Evolutionary conservation across 2,797 vertebrate genomes (phyloP), one percentile per base, ranked within the genome.

Genomic region (Rhinophrynus dorsalis): DNA sequence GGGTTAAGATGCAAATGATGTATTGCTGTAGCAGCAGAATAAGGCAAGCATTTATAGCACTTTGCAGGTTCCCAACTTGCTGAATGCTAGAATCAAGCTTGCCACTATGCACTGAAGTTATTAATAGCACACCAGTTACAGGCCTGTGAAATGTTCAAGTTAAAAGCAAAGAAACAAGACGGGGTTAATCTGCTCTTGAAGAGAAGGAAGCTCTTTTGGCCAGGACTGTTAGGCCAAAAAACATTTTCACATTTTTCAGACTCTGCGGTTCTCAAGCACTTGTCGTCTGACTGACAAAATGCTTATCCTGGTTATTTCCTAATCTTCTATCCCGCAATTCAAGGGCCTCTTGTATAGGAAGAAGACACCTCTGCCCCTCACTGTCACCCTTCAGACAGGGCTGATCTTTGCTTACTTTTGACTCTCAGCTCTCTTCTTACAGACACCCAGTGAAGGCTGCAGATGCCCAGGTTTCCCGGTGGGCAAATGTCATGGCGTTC

Each of bases 1-100:
- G n/a, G n/a, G n/a, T 90, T 87, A 85, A 85, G 82, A 87, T 86
- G 85, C 86, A 88, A 86, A 91, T 86, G 30, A 72, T 78, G 78
- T 69, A 80, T 65, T 78, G 81, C 32, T 38, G 5, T 40, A 76
- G 84, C 78, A 83, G 83, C 82, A 81, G 89, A 90, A 90, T 85
- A 93, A 88, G 92, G 87, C 84, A 2, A 78, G 76, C 65, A 26
- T 81, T 83, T 90, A 91, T 88, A 90, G 67, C 80, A 75, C 80
- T 77, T 78, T 78, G 82, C 77, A 78, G 79, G 80, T 84, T 89
- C 76, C 50, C 77, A 83, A 89, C 91, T 90, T 80, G 87, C 87
- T 86, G 86, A 90, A 89, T 85, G 87, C 81, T 89, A 85, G 88
- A 90, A 91, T 91, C 89, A 78, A 75, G 78, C 78, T 81, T 80